Evolutionary conservation across 2,797 vertebrate species (phyloP), one percentile per base, ranked within the genome.

Genomic region (Myotis pilosus): DNA sequence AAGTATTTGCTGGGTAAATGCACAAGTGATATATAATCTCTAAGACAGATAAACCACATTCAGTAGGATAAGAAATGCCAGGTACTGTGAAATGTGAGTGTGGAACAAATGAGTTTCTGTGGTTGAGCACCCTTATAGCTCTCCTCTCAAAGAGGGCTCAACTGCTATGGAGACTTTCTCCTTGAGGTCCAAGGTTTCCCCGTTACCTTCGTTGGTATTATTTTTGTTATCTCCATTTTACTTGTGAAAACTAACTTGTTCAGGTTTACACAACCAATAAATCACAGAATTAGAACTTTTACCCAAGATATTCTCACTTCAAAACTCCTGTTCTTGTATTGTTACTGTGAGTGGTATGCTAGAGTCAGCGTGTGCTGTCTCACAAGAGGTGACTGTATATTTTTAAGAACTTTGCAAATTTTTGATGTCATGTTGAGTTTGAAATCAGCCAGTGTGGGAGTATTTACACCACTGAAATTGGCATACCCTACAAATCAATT

Each of bases 241-340:
- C 19, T 69, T 72, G 64, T 44, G 19, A 60, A 88, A 84, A 38
- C 13, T 11, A 92, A 49, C 17, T 80, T 76, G 33, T 87, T 15
- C 7, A 36, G 81, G 4, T 3, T 62, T 30, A 30, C 36, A 76
- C 7, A 23, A 78, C 25, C 25, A 69, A 5, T 72, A 74, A 47
- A 3, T 87, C 62, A 69, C 25, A 64, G 36, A 94, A 81, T 47
- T 82, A 74, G 36, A 84, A 78, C 30, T 92, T 83, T 94, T 60
- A 53, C 19, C 86, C 23, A n/a, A 75, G 30, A 9, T 19, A 74
- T 13, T 30, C 33, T 83, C 72, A 17, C 41, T 38, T 91, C 9
- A 44, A 71, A 75, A 10, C 3, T 84, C 38, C 55, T 69, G 17
- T 71, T 44, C 55, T 60, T 64, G 5, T 28, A 28, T 64, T 53